A percentile compares a stretch with the other conserved stretches of the same genome.
Conservation (phyloP, 2,888 invertebrate genomes). For the Diplolepis rosae region DNA sequence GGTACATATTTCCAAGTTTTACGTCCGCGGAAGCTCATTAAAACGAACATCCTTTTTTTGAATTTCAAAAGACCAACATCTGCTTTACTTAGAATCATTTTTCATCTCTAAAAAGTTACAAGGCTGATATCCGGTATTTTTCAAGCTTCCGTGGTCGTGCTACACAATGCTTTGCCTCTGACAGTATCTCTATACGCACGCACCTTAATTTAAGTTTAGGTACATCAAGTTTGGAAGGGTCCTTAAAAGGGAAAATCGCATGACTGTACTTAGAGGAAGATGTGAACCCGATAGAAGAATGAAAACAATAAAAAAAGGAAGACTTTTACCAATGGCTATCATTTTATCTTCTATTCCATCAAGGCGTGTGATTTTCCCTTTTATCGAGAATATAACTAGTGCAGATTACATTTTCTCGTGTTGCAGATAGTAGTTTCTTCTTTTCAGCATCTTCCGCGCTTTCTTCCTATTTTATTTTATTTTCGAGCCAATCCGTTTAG, state of each 20-base stretch:
- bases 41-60: background rate
- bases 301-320: slow-evolving; percentile 6
- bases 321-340: background rate
- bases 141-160: slow-evolving; percentile 54
- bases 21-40: slow-evolving; percentile 47
- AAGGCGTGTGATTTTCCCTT: slow-evolving; percentile 12
- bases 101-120: background rate
- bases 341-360: background rate
- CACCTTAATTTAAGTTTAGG: slow-evolving; percentile 21
- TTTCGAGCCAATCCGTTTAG: background rate
- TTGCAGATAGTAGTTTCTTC: slow-evolving; percentile 34
- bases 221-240: background rate
- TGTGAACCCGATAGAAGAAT: background rate
- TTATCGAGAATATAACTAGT: background rate
- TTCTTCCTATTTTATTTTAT: slow-evolving; percentile 1
- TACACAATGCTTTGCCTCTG: slow-evolving; percentile 67
- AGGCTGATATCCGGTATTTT: background rate
- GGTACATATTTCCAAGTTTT: slow-evolving; percentile 46
- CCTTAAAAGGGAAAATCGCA: slow-evolving; percentile 17
- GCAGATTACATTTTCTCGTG: slow-evolving; percentile 8
- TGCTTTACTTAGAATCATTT: background rate
- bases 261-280: background rate
- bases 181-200: slow-evolving; percentile 47
- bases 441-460: background rate
- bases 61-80: background rate